These are phyloP conservation scores for Nannobrachium achirus DNA, from an alignment of 2,113 vertebrate genomes.

Conservation along the genomic window DNA sequence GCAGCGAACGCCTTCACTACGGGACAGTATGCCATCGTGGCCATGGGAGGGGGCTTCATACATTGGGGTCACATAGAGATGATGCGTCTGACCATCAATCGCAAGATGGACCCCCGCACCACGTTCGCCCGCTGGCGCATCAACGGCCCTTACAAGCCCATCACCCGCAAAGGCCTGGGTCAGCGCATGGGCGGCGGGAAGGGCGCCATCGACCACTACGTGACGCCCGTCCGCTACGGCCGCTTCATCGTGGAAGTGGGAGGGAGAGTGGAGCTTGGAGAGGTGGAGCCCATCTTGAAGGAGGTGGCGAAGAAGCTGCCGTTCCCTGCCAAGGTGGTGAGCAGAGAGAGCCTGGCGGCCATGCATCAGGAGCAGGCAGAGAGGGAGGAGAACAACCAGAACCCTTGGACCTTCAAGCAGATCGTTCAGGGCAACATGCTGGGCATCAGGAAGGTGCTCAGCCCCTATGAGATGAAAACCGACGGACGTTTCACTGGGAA, in stretches of 20 bases:
- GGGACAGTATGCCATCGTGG: slow-evolving; percentile 90
- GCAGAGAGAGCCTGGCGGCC: slow-evolving; percentile 78
- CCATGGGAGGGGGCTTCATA: slow-evolving; percentile 91
- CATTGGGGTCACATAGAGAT: slow-evolving; percentile 96
- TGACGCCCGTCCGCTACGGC: slow-evolving; percentile 86
- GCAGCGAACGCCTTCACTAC: slow-evolving; percentile 78
- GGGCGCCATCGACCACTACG: slow-evolving; percentile 91
- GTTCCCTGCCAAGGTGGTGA: slow-evolving; percentile 87
- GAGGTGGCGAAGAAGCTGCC: slow-evolving; percentile 90
- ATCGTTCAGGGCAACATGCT: slow-evolving; percentile 87
- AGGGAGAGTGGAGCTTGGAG: slow-evolving; percentile 84
- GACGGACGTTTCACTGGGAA: slow-evolving; percentile 89
- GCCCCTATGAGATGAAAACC: slow-evolving; percentile 84
- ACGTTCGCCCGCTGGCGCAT: slow-evolving; percentile 92
- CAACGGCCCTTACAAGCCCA: slow-evolving; percentile 84
- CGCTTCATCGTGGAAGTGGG: slow-evolving; percentile 89
- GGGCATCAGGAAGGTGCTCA: slow-evolving; percentile 88
- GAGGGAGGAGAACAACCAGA: slow-evolving; percentile 84
- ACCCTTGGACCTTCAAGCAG: slow-evolving; percentile 93
- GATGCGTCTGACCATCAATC: slow-evolving; percentile 92
- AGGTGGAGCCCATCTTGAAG: slow-evolving; percentile 81
- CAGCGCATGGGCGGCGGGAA: slow-evolving; percentile 98
- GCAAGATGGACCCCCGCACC: slow-evolving; percentile 83
- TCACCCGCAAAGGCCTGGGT: slow-evolving; percentile 89
- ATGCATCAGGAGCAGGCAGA: slow-evolving; percentile 74